These are phyloP conservation scores for Channallabes apus DNA, from an alignment of 2,797 vertebrate genomes.

Conservation along the genomic window DNA sequence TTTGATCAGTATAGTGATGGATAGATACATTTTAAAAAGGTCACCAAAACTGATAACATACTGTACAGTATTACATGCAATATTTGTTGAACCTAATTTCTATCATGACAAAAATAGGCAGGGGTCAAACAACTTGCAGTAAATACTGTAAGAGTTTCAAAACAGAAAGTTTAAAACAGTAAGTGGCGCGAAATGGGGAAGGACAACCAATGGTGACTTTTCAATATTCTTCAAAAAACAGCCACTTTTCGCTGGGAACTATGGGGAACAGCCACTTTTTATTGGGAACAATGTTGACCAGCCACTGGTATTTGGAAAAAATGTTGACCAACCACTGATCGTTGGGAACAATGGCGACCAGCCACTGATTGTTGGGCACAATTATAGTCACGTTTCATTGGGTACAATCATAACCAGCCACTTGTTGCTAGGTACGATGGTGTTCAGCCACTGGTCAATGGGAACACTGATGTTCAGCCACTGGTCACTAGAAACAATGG, in stretches of 20 bases:
- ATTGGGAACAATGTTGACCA: not conserved
- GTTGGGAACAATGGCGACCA: not conserved
- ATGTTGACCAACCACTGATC: not conserved
- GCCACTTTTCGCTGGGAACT: too few relatives aligned
- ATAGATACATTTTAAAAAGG: not conserved
- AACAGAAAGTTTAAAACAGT: not conserved
- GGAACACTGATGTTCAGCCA: too few relatives aligned
- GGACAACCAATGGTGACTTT: too few relatives aligned
- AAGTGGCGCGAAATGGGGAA: not conserved
- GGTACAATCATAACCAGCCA: too few relatives aligned
- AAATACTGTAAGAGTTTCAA: not conserved
- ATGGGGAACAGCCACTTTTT: too few relatives aligned
- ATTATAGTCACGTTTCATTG: too few relatives aligned
- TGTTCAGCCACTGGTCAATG: not conserved
- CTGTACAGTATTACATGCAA: not conserved
- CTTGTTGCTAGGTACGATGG: too few relatives aligned
- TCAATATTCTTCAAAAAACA: too few relatives aligned
- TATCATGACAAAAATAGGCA: not conserved
- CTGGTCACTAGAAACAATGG: too few relatives aligned
- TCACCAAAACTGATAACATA: not conserved
- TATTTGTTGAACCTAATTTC: not conserved
- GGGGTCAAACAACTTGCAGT: not conserved
- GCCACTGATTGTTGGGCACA: not conserved
- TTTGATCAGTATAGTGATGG: not conserved
- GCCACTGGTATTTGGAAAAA: not conserved